Conservation (phyloP, 23 tunicate genomes). For the Styela clava region DNA sequence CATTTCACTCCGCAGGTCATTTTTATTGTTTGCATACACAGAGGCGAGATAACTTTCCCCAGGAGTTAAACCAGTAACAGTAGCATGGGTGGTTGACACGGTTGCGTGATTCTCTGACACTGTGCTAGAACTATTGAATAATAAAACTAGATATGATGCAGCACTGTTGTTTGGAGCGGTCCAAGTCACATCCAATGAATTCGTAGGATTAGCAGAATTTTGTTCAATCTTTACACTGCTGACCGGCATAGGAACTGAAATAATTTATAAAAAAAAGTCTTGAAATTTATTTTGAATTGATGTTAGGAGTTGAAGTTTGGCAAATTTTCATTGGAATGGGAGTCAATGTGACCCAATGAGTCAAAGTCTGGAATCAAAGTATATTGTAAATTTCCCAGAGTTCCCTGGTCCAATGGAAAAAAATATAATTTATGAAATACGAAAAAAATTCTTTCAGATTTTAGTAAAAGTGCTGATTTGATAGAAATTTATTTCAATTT, state of each 20-base stretch:
- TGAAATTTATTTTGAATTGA: too few species aligned
- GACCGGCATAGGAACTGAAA: not conserved
- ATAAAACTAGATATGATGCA: not conserved
- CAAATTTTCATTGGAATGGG: too few species aligned
- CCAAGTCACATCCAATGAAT: not conserved
- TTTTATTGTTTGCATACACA: not conserved
- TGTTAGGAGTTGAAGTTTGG: too few species aligned
- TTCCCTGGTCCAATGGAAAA: too few species aligned
- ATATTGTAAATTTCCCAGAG: too few species aligned
- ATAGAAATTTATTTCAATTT: too few species aligned
- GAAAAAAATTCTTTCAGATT: too few species aligned
- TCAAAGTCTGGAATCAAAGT: too few species aligned
- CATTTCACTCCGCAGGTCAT: not conserved
- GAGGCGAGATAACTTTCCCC: not conserved
- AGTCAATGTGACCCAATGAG: too few species aligned
- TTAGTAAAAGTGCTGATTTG: too few species aligned
- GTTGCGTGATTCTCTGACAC: not conserved
- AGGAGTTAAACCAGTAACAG: not conserved
- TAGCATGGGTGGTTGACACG: not conserved
- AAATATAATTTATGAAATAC: too few species aligned
- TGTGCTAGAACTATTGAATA: not conserved
- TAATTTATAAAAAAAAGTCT: too few species aligned
- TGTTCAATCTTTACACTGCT: not conserved
- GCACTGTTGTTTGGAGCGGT: not conserved
- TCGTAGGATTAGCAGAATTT: slow-evolving; percentile 3